Base-by-base conservation (phyloP, 2,113 vertebrate species). In the Herpetotheres cachinnans region DNA sequence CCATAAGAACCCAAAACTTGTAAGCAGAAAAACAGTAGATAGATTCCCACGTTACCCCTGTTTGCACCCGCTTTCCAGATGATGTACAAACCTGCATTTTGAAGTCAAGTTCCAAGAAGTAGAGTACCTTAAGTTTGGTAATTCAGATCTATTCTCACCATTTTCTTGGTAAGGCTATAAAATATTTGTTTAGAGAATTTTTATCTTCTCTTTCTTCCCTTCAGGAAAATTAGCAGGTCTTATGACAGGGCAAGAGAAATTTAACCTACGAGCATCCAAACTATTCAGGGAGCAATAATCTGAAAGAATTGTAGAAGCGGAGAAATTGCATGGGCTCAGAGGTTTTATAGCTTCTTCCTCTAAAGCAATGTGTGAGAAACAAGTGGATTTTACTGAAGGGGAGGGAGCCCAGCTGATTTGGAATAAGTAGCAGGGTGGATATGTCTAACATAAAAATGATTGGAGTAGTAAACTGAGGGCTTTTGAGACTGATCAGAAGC, bases 21-120 rank as follows among this genome's bases (percentile, higher is more conserved):
- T 17, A 74, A 65, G 36, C 6, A 76, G 38, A 52, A 69, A 77
- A 66, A 3, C 5, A 65, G 11, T 38, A 54, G 30, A 17, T 22
- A 44, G 24, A 5, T 2, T 38, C 34, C 20, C 3, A 4, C 13
- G 2, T 44, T 46, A 34, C 1, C 1, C 5, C 8, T 50, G 52
- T 82, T 40, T 9, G 14, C 36, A 50, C 6, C 2, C 26, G 7
- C 3, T n/a, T 72, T 47, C 36, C 30, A 61, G 42, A 40, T 44
- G 42, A 40, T 44, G n/a, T 25, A 38, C 4, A 71, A 85, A 82
- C 59, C 32, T 44, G 15, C n/a, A 32, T 42, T 85, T 90, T 62
- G 13, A 84, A 36, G 12, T n/a, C 26, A 58, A 17, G 52, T 69
- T 52, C 18, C 11, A 49, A 29, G 13, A 71, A 63, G 6, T 9